Evolutionary conservation across 1,140 invertebrate species (phyloP), one percentile per base, ranked within the genome.

Genomic region (Zaprionus africanus): DNA sequence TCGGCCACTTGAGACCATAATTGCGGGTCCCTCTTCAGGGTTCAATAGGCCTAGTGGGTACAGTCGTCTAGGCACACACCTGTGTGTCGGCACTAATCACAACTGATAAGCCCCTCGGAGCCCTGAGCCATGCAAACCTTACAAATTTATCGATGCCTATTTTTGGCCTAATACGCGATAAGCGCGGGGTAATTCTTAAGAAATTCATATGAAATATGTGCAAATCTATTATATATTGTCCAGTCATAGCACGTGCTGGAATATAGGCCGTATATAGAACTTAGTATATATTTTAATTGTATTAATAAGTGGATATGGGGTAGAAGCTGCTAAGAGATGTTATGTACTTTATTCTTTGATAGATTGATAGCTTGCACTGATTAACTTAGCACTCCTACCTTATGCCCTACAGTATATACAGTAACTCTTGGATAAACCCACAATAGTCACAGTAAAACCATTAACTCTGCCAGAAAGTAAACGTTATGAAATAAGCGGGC

Each of bases 51-150:
- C 19, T 7, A 46, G 41, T 46, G 41, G n/a, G 19, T 19, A 19
- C 19, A 19, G 19, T 13, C 11, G 46, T 19, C 46, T 46, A 11
- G n/a, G n/a, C 17, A 31, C 31, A 31, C 2, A 31, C 31, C 46
- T 51, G 41, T 38, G 1, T 7, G n/a, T 5, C 3, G 7, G 24
- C 2, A 51, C 12, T 59, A 59, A 66, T 66, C 63, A 73, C 15
- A 34, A 57, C 61, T 64, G 68, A 71, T 71, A 71, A 51, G 49
- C 26, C 60, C 46, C 31, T 34, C 2, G 3, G 3, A 34, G 51
- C 15, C 12, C 28, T 12, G 28, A 12, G 13, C n/a, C 24, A 36
- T 65, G 31, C 60, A 64, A 69, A 41, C 46, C 3, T 51, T 12
- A 0, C 2, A 46, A 24, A 24, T 51, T 51, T 51, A 51, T 51